Evolutionary conservation across 30 jellyfish, hydroid and myxozoan genomes (phyloP), one percentile per base, ranked within the genome.

Genomic region (Pseudorhiza aurosa): DNA sequence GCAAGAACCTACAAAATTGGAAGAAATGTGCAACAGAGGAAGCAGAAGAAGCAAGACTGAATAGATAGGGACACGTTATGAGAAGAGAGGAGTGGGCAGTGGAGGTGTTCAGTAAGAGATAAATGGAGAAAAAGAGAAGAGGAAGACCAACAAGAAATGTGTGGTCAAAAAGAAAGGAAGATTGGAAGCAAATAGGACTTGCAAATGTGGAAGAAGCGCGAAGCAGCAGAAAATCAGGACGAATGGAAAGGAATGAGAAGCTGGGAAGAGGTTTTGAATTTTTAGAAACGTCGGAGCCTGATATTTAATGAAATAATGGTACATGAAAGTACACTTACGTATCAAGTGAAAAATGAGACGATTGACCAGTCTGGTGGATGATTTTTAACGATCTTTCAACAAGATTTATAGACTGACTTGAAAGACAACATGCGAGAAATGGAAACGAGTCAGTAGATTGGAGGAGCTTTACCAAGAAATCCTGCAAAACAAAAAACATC

Each of bases 341-440:
- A 40, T 51, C 74, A 4, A 63, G 12, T 30, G 74, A 35, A 31
- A 50, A 72, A 7, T 72, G 35, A 19, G 85, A 29, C 74, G 53
- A 8, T 37, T 43, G 55, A 28, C 31, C 45, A 14, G 73, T 57
- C 26, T 33, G 33, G 25, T 39, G 63, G 72, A 72, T 50, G 40
- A 72, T 30, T 18, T 55, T 72, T 27, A 72, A 49, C 7, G 85
- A 46, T 26, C 85, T 55, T 18, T 47, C 57, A 11, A 72, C 85
- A 6, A 72, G 62, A 18, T 72, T 50, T 6, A 44, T 72, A 17
- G 64, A 29, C 17, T 35, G 70, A 51, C 85, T 72, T 30, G 74
- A 46, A 33, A 72, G 75, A 37, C 85, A 51, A 50, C 85, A 50
- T 29, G 85, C 85, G 3, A 72, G 50, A 36, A 72, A 72, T 15